phyloP scores from a whole-genome alignment of 2,888 invertebrate genomes.

The Liopterus haemorrhoidalis region DNA sequence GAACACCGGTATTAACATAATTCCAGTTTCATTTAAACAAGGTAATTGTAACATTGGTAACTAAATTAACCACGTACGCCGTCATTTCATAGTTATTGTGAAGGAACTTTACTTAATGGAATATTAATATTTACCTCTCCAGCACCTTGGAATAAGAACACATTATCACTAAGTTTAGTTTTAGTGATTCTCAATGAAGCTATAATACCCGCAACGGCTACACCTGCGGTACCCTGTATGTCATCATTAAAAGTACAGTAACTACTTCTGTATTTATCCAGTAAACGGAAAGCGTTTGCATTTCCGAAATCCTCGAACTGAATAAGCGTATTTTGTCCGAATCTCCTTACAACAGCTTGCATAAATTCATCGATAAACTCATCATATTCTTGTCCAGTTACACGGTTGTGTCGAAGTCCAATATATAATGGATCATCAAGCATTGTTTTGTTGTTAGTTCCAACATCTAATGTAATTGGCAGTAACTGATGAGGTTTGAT shows the following conservation, averaged over 20 bases:
- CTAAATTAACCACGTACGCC: too few species aligned
- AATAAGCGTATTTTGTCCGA: slow-evolving; percentile 79
- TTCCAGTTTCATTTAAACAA: slow-evolving; percentile 11
- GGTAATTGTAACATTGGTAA: too few species aligned
- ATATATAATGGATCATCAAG: slow-evolving; percentile 93
- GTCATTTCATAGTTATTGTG: too few species aligned
- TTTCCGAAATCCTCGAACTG: slow-evolving; percentile 99
- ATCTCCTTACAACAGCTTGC: slow-evolving; percentile 78
- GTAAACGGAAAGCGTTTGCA: slow-evolving; percentile 88
- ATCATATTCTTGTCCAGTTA: slow-evolving; percentile 81
- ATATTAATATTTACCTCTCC: slow-evolving; percentile 66
- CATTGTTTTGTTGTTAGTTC: slow-evolving; percentile 80
- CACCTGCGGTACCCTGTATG: slow-evolving; percentile 95
- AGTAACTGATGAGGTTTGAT: slow-evolving; percentile 93
- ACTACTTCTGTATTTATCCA: slow-evolving; percentile 80
- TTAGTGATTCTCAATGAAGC: slow-evolving; percentile 81
- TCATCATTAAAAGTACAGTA: slow-evolving; percentile 99
- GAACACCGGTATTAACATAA: too few species aligned
- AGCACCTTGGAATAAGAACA: slow-evolving; percentile 91
- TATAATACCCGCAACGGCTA: slow-evolving; percentile 89
- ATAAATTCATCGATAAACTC: slow-evolving; percentile 96
- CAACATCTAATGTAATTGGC: slow-evolving; percentile 91
- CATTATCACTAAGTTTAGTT: slow-evolving; percentile 75
- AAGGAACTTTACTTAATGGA: not conserved
- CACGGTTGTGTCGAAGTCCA: slow-evolving; percentile 79